phyloP scores from a whole-genome alignment of 2,797 vertebrate genomes.

The Xiphophorus birchmanni region DNA sequence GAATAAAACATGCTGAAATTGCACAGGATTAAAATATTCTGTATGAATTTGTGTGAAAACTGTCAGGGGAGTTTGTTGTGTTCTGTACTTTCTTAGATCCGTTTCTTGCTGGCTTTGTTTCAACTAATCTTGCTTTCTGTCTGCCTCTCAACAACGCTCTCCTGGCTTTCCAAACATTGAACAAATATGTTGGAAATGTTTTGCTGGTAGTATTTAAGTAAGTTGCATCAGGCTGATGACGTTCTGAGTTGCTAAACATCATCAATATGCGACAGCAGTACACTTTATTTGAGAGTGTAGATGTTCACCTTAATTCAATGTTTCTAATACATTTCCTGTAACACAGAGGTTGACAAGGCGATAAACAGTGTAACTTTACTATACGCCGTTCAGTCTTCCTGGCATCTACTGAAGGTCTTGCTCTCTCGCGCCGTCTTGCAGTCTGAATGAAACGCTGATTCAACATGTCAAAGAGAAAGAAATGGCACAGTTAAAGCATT shows the following conservation, averaged over 20 bases:
- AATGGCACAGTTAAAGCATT: neutral
- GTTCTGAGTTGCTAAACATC: neutral
- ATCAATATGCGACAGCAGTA: neutral
- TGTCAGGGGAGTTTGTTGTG: neutral
- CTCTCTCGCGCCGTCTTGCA: neutral
- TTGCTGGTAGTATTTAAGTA: neutral
- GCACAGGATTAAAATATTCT: neutral
- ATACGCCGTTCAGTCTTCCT: neutral
- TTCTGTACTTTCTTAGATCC: neutral
- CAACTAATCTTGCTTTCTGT: neutral
- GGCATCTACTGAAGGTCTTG: too few relatives aligned
- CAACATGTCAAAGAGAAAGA: neutral
- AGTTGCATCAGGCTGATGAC: neutral
- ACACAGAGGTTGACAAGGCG: neutral
- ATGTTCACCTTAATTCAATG: neutral
- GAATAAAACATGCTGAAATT: neutral
- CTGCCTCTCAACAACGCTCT: neutral
- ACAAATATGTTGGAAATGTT: neutral
- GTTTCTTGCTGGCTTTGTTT: too few relatives aligned
- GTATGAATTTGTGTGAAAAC: neutral
- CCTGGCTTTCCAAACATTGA: neutral
- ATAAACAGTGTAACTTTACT: neutral
- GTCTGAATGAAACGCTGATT: neutral
- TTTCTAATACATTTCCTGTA: neutral
- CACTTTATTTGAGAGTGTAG: neutral